These are phyloP conservation scores for Danio jaintianensis DNA, from an alignment of 2,797 vertebrate species.

Conservation along the genomic window DNA sequence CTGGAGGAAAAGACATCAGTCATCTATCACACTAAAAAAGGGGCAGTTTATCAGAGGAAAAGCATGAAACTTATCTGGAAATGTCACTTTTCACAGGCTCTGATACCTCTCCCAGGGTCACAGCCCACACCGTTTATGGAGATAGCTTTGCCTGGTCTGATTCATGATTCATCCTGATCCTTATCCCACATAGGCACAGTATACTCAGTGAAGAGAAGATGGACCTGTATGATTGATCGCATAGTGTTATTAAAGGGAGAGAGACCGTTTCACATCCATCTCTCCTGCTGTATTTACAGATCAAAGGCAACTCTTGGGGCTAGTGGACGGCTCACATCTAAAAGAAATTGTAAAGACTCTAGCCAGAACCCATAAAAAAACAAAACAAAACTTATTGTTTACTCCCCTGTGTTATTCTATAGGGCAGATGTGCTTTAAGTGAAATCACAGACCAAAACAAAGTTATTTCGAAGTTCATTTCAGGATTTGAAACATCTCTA, in stretches of 20 bases:
- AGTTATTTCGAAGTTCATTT: too few relatives aligned
- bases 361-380: background rate
- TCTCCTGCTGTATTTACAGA: constrained; percentile 2
- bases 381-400: background rate
- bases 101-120: background rate
- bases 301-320: background rate
- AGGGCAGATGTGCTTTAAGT: too few relatives aligned
- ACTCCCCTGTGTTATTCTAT: background rate
- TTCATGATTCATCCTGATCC: too few relatives aligned
- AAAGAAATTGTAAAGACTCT: background rate
- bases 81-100: background rate
- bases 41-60: background rate
- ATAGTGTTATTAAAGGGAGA: background rate
- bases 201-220: constrained; percentile 9
- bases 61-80: background rate
- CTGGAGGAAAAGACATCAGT: too few relatives aligned
- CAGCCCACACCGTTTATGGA: background rate
- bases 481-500: too few relatives aligned
- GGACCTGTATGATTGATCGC: constrained; percentile 1
- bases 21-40: background rate
- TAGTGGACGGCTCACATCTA: background rate
- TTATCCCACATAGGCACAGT: constrained; percentile 34
- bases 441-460: too few relatives aligned
- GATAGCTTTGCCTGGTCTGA: background rate
- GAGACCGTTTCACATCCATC: background rate